Evolutionary conservation across 2,113 vertebrate species (phyloP), one percentile per base, ranked within the genome.

Genomic region (Neodon shergylaensis): DNA sequence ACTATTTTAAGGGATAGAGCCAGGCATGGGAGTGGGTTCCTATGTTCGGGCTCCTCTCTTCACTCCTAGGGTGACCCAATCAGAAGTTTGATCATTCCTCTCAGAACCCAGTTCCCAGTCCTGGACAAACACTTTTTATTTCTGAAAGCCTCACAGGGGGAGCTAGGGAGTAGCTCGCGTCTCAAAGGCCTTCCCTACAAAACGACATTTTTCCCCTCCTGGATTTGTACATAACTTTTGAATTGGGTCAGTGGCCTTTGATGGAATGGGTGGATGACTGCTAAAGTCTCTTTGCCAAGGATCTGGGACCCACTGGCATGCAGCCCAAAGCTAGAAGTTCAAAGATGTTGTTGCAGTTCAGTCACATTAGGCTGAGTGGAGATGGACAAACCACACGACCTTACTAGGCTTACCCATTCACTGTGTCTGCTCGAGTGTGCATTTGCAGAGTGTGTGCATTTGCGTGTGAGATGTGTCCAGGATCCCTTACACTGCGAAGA

Each of bases 301-400:
- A 99, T 99, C 98, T 97, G 98, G 96, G 97, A 98, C 98, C 99
- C 99, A 99, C 99, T 99, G 99, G 99, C 99, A 99, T 99, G 99
- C 99, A 99, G 99, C 99, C 99, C 99, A 99, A 98, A 99, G 98
- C 98, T 98, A 96, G 98, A 99, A 99, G 99, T 99, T 99, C 99
- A 99, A 99, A 99, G 99, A 99, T 99, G 99, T 99, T 99, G 99
- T 99, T 99, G 98, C 99, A 98, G 99, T 99, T 99, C 99, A 99
- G 99, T 99, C 99, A 99, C 99, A 99, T 99, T 99, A 99, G 99
- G 99, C 98, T 98, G 99, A 98, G 99, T 99, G 98, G 99, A 98
- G 98, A 99, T 98, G 99, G 99, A 99, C 98, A 98, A 99, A 98
- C 98, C 87, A 98, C 97, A 98, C 98, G 99, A 99, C 99, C 99